These are phyloP conservation scores for Siniperca obscura DNA, from an alignment of 2,797 vertebrate species.

Conservation along the genomic window DNA sequence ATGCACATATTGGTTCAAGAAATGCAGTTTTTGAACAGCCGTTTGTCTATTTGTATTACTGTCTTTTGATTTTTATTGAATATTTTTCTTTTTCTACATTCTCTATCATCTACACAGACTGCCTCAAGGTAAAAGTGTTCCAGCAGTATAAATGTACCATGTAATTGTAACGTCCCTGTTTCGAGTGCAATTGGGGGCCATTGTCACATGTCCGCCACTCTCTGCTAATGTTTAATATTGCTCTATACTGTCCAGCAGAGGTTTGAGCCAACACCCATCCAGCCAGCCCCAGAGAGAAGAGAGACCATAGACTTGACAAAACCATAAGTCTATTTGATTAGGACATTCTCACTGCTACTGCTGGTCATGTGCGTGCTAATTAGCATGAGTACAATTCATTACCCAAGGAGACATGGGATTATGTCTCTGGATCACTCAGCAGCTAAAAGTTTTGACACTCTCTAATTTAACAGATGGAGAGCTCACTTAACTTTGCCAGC, in stretches of 20 bases:
- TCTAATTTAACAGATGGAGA: conserved; percentile 80
- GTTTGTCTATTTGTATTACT: background rate
- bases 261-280: conserved; percentile 22
- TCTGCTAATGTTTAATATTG: conserved; percentile 38
- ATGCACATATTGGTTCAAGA: conserved; percentile 22
- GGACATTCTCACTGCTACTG: conserved; percentile 67
- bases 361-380: conserved; percentile 73
- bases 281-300: conserved; percentile 35
- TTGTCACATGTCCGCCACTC: conserved; percentile 5
- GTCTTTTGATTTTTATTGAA: background rate
- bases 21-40: conserved; percentile 22
- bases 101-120: background rate
- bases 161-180: background rate
- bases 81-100: background rate
- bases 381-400: conserved; percentile 79
- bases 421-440: conserved; percentile 75
- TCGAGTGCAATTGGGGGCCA: background rate
- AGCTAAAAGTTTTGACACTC: conserved; percentile 81
- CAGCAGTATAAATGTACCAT: conserved; percentile 1
- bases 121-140: background rate
- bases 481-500: conserved; percentile 78
- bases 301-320: conserved; percentile 69
- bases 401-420: conserved; percentile 78
- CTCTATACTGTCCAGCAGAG: conserved; percentile 14
- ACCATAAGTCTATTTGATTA: conserved; percentile 77